A percentile compares a stretch with the other conserved stretches of the same genome.
Conservation (phyloP, 2,797 vertebrate species). For the Pangasius macronema region DNA sequence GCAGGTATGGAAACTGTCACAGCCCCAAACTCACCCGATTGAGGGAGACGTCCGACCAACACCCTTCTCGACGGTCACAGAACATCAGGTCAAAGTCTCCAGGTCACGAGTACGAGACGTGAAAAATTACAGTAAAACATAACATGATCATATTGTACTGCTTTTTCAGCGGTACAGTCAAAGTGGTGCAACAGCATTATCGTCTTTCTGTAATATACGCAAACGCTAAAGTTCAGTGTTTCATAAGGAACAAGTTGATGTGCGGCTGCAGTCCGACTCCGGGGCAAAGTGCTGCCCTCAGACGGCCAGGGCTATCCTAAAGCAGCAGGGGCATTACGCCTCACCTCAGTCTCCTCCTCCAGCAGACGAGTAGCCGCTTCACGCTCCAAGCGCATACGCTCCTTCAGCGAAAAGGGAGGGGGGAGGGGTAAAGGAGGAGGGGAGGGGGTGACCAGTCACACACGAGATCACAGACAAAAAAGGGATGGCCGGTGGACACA, state of each 20-base stretch:
- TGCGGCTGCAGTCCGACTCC: conserved; percentile 9
- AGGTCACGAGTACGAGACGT: too few species aligned
- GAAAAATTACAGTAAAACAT: background rate
- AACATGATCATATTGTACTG: background rate
- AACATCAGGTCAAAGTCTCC: too few species aligned
- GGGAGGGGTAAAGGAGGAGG: conserved; percentile 45
- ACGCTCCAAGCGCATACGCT: conserved; percentile 86
- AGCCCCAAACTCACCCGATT: conserved; percentile 75
- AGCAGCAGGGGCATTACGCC: conserved; percentile 60
- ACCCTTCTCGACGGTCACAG: too few species aligned
- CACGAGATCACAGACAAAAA: conserved; percentile 66
- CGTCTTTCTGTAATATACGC: background rate
- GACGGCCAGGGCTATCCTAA: conserved; percentile 50
- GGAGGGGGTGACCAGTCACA: conserved; percentile 49
- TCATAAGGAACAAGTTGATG: conserved; percentile 1
- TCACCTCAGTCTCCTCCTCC: conserved; percentile 90
- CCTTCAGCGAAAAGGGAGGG: conserved; percentile 78
- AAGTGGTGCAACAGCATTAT: background rate
- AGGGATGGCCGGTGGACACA: conserved; percentile 52
- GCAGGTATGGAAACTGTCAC: background rate
- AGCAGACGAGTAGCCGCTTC: conserved; percentile 85
- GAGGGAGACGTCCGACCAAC: too few species aligned
- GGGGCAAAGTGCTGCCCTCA: conserved; percentile 48
- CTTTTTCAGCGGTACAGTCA: too few species aligned
- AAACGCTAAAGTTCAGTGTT: background rate